A percentile compares a stretch with the other conserved stretches of the same genome.
Evolutionary conservation across 2,113 vertebrate species (phyloP).

Genomic region (Gorsachius goisagi): DNA sequence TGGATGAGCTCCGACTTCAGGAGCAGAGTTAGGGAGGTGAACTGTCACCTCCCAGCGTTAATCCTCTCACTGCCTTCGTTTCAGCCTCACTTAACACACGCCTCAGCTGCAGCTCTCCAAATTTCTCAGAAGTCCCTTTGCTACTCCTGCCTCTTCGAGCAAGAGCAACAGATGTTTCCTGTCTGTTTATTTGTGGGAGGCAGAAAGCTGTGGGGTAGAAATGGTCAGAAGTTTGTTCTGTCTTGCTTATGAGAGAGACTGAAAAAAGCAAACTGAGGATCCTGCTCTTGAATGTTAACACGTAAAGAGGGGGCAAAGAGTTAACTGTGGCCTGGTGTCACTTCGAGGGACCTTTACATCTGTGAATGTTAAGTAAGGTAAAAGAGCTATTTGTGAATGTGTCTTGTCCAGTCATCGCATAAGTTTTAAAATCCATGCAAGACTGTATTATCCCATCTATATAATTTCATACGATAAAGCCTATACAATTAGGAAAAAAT

Average conservation of each 20-base stretch:
- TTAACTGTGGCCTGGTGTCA: neutral
- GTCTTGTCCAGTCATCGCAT: neutral
- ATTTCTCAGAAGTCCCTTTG: neutral
- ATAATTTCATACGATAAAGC: neutral
- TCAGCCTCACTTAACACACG: neutral
- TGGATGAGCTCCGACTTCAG: neutral
- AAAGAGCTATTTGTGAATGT: neutral
- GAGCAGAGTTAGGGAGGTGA: neutral
- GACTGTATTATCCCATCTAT: neutral
- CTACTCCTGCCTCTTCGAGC: neutral
- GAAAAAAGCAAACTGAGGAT: neutral
- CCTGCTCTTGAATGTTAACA: neutral
- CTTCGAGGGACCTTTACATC: neutral
- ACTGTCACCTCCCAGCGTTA: neutral
- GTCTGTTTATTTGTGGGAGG: neutral
- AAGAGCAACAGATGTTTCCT: constrained; percentile 5
- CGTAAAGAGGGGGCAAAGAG: neutral
- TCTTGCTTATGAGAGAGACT: neutral
- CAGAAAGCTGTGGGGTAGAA: neutral
- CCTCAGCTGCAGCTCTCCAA: neutral
- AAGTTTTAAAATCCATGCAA: neutral
- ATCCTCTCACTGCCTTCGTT: neutral
- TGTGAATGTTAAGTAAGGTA: neutral
- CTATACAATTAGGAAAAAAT: neutral
- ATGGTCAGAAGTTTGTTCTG: neutral